Conservation (phyloP, 2,113 vertebrate genomes). For the Saguinus midas region DNA sequence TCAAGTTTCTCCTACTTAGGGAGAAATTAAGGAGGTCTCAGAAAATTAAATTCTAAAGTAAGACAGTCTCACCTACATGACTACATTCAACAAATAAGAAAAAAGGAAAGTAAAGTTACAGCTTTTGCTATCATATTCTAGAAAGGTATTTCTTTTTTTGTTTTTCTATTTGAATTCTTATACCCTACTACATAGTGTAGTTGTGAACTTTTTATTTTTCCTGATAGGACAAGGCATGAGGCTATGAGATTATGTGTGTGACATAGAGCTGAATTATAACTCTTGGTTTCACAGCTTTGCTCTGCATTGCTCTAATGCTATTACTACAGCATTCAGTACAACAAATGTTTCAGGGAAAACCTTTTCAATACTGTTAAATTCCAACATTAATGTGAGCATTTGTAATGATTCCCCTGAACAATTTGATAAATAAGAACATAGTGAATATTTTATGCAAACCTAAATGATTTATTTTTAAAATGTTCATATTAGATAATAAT, state of each 20-base stretch:
- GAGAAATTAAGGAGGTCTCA: background rate
- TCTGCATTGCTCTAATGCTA: background rate
- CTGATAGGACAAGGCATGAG: background rate
- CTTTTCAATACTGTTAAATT: background rate
- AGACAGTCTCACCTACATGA: background rate
- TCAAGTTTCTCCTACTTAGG: background rate
- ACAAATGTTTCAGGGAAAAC: background rate
- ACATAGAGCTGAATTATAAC: background rate
- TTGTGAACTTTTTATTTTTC: background rate
- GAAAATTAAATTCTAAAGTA: background rate
- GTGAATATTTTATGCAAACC: background rate
- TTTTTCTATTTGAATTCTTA: background rate
- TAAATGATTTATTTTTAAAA: background rate
- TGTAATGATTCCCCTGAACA: background rate
- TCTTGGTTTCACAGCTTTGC: background rate
- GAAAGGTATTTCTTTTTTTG: background rate
- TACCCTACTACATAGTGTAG: background rate
- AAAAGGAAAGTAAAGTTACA: background rate
- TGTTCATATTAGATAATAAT: background rate
- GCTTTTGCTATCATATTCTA: background rate
- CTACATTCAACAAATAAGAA: background rate
- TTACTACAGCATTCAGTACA: background rate
- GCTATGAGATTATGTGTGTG: background rate
- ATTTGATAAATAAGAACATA: background rate
- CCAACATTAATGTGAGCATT: background rate